These are phyloP conservation scores for Urocynchramus pylzowi DNA, from an alignment of 2,113 vertebrate species.

Conservation along the genomic window DNA sequence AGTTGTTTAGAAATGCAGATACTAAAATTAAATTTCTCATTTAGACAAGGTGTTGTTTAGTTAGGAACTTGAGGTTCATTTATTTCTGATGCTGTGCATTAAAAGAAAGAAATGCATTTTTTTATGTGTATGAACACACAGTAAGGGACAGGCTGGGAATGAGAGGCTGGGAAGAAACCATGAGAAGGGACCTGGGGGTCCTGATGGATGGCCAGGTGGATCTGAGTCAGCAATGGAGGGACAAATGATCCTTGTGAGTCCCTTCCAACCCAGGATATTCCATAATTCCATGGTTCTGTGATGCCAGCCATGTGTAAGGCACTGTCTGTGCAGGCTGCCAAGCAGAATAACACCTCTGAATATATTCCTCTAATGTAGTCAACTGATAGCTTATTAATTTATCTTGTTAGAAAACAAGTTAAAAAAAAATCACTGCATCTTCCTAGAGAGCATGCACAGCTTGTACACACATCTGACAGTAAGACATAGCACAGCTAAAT, in stretches of 20 bases:
- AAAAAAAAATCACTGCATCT: not conserved
- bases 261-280: not conserved
- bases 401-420: conserved; percentile 2
- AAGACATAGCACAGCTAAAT: not conserved
- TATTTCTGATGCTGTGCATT: not conserved
- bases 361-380: not conserved
- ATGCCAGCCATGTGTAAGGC: not conserved
- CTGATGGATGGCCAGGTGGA: not conserved
- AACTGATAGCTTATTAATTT: not conserved
- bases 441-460: not conserved
- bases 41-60: conserved; percentile 16
- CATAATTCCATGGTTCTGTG: not conserved
- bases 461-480: not conserved
- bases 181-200: not conserved
- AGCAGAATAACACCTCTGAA: not conserved
- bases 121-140: not conserved
- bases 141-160: not conserved
- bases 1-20: not conserved
- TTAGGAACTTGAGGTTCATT: not conserved
- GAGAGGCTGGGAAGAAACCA: not conserved
- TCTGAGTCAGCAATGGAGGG: not conserved
- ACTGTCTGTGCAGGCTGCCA: not conserved
- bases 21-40: conserved; percentile 15
- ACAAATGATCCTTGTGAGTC: not conserved
- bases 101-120: not conserved